phyloP scores from a whole-genome alignment of 1,140 invertebrate species.

The Cylas formicarius region DNA sequence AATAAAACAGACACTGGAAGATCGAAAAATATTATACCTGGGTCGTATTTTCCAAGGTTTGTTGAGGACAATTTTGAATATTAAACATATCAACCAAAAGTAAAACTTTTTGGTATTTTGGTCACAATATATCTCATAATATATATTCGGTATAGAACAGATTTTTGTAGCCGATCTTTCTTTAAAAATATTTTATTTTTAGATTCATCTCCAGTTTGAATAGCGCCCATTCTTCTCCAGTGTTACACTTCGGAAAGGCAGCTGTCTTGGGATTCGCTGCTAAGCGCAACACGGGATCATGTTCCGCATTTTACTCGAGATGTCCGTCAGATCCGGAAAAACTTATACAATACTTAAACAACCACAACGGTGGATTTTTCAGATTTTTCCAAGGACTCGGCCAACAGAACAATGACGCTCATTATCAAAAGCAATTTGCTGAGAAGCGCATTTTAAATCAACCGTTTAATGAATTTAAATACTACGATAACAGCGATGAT shows the following conservation, averaged over 20 bases:
- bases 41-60: slow-evolving; percentile 11
- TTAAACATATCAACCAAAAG: too few relatives aligned
- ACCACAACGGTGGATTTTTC: slow-evolving; percentile 79
- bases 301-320: slow-evolving; percentile 57
- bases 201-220: slow-evolving; percentile 47
- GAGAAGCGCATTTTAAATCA: slow-evolving; percentile 27
- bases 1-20: too few relatives aligned
- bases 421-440: slow-evolving; percentile 14
- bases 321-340: slow-evolving; percentile 66
- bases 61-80: slow-evolving; percentile 4
- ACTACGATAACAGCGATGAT: too few relatives aligned
- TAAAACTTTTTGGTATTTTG: too few relatives aligned
- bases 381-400: slow-evolving; percentile 57
- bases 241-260: slow-evolving; percentile 63
- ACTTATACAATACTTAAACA: slow-evolving; percentile 72
- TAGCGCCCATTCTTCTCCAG: slow-evolving; percentile 47
- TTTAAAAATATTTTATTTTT: slow-evolving; percentile 25
- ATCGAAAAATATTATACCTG: too few relatives aligned
- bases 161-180: neutral
- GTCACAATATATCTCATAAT: too few relatives aligned
- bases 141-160: neutral
- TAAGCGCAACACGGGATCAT: slow-evolving; percentile 52
- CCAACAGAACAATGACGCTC: slow-evolving; percentile 15
- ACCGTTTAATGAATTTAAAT: too few relatives aligned
- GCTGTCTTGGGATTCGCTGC: slow-evolving; percentile 61